A percentile compares a stretch with the other conserved stretches of the same genome.
Evolutionary conservation across 2,113 vertebrate species (phyloP).

Genomic region (Neolamprologus caudopunctatus): DNA sequence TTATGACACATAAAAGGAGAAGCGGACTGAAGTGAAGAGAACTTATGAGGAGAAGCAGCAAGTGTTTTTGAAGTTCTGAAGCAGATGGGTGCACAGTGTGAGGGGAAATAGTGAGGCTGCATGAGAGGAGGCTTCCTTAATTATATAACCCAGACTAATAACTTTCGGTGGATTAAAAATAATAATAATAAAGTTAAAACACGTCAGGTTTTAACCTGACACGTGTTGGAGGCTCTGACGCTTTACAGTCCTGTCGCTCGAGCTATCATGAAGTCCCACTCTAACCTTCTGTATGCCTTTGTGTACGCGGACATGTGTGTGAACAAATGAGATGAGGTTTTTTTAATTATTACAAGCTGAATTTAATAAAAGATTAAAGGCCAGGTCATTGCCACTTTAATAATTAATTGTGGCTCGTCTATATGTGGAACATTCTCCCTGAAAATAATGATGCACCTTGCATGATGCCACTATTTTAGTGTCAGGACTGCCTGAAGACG

Average conservation of each 20-base stretch:
- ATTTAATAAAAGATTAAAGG: constrained; percentile 10
- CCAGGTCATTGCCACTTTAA: background rate
- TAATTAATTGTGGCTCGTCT: background rate
- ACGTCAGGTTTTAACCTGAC: background rate
- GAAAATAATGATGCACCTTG: background rate
- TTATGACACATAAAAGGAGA: constrained; percentile 44
- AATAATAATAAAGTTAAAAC: background rate
- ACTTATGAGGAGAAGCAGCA: constrained; percentile 9
- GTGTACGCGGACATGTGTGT: background rate
- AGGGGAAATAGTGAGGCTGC: background rate
- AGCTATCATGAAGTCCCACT: background rate
- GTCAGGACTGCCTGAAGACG: background rate
- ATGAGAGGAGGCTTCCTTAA: background rate
- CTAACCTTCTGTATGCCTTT: background rate
- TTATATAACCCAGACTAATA: background rate
- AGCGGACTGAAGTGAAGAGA: constrained; percentile 3
- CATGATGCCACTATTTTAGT: background rate
- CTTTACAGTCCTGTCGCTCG: background rate
- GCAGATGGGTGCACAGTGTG: constrained; percentile 65
- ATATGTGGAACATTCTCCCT: background rate
- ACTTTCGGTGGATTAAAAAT: background rate
- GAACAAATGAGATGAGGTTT: background rate
- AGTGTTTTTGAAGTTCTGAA: constrained; percentile 56
- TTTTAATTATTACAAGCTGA: constrained; percentile 22
- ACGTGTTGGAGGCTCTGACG: background rate